Evolutionary conservation across 1,140 invertebrate species (phyloP).

Genomic region (Euwallacea fornicatus): DNA sequence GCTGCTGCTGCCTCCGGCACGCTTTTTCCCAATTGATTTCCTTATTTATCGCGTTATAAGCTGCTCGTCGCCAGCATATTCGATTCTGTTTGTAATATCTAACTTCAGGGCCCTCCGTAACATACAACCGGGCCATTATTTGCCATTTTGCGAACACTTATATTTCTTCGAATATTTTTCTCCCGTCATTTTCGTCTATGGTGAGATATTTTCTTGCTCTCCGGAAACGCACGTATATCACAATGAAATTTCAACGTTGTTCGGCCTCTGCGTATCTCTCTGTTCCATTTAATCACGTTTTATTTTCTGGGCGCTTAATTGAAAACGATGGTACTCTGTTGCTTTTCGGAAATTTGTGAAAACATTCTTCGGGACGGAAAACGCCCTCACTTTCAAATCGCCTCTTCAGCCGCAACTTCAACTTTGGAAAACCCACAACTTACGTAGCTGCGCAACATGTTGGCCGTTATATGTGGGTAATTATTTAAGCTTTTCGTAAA

Average conservation of each 20-base stretch:
- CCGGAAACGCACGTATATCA: too few relatives aligned
- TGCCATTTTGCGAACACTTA: conserved; percentile 27
- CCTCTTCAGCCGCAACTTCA: neutral
- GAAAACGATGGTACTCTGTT: neutral
- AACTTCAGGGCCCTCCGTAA: conserved; percentile 24
- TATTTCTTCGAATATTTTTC: too few relatives aligned
- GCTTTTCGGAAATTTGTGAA: neutral
- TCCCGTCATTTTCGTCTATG: too few relatives aligned
- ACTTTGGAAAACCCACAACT: conserved; percentile 15
- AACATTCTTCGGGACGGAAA: neutral
- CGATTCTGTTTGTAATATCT: conserved; percentile 30
- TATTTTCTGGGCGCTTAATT: neutral
- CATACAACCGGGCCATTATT: conserved; percentile 29
- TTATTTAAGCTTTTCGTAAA: conserved; percentile 29
- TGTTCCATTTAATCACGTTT: neutral
- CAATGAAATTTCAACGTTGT: too few relatives aligned
- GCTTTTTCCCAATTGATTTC: conserved; percentile 31
- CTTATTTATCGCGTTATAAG: conserved; percentile 31
- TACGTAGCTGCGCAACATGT: conserved; percentile 20
- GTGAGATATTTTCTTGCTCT: too few relatives aligned
- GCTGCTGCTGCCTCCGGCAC: conserved; percentile 17
- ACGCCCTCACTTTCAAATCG: neutral
- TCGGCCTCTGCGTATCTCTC: neutral
- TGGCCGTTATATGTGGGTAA: conserved; percentile 27
- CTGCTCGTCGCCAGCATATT: conserved; percentile 28